Conservation (phyloP, 2,888 invertebrate genomes). For the Halictus quadricinctus region DNA sequence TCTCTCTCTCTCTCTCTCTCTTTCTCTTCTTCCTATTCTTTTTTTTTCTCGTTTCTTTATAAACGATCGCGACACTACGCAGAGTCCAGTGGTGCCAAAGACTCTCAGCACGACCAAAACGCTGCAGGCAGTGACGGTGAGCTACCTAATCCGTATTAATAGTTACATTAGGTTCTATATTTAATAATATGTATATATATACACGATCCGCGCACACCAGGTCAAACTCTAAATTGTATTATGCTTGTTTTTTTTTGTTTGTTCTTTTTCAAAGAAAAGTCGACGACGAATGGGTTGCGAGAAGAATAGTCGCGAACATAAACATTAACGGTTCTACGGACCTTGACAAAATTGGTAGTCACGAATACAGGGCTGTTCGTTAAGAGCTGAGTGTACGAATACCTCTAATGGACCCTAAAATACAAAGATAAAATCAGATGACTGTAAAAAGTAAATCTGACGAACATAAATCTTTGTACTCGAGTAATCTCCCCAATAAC, state of each 20-base stretch:
- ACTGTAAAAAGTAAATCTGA: neutral
- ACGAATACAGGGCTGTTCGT: neutral
- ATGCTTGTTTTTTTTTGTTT: conserved; percentile 2
- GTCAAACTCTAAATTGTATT: conserved; percentile 45
- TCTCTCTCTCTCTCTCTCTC: neutral
- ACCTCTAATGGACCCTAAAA: neutral
- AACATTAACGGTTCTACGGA: conserved; percentile 4
- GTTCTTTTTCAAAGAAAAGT: conserved; percentile 23
- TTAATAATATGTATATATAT: conserved; percentile 68
- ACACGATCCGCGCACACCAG: conserved; percentile 67
- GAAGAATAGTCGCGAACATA: conserved; percentile 21
- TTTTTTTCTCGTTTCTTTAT: conserved; percentile 26
- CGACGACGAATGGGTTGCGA: conserved; percentile 31
- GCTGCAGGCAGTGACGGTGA: conserved; percentile 67
- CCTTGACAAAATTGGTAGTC: conserved; percentile 12
- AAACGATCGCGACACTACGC: conserved; percentile 65
- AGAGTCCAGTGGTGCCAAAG: conserved; percentile 57
- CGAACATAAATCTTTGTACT: neutral
- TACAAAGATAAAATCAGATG: neutral
- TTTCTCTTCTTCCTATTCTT: conserved; percentile 17
- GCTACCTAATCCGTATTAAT: conserved; percentile 66
- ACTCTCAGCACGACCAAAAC: conserved; percentile 60
- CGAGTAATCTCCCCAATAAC: neutral
- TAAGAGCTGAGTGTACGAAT: neutral
- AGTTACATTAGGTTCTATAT: conserved; percentile 63